Conservation (phyloP, 2,113 vertebrate species). For the Anoura caudifer region DNA sequence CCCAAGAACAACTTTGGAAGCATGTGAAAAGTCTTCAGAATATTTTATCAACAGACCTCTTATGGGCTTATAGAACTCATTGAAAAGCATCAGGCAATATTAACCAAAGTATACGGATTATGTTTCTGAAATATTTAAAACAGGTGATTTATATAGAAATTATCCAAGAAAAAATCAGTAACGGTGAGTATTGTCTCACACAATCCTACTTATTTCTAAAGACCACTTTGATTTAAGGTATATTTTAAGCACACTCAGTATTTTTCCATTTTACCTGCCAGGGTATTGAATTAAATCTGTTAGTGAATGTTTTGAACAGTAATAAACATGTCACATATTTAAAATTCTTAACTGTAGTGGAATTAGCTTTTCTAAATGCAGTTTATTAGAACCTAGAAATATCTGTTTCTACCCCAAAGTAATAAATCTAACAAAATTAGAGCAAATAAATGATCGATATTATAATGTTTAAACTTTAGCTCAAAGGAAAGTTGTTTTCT, state of each 20-base stretch:
- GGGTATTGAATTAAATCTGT: too few relatives aligned
- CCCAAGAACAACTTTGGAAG: constrained; percentile 78
- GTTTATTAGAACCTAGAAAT: background rate
- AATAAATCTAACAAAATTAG: background rate
- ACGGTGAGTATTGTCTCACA: background rate
- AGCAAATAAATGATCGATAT: background rate
- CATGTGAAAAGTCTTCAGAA: constrained; percentile 68
- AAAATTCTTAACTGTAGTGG: background rate
- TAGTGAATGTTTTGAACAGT: background rate
- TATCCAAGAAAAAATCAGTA: background rate
- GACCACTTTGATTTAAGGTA: background rate
- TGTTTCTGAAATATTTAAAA: background rate
- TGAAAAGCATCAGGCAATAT: constrained; percentile 51
- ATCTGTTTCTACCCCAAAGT: background rate
- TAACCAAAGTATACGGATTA: background rate
- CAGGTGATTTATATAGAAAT: background rate
- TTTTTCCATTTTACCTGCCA: background rate
- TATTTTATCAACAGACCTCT: constrained; percentile 63
- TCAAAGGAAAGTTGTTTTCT: background rate
- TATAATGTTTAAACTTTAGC: background rate
- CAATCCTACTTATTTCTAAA: background rate
- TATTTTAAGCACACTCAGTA: background rate
- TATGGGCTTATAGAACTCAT: background rate
- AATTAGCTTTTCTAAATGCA: background rate
- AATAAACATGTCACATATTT: background rate